A percentile compares a stretch with the other conserved stretches of the same genome.
These are phyloP conservation scores for Heliconius himera DNA, from an alignment of 1,140 invertebrate genomes.

Conservation along the genomic window DNA sequence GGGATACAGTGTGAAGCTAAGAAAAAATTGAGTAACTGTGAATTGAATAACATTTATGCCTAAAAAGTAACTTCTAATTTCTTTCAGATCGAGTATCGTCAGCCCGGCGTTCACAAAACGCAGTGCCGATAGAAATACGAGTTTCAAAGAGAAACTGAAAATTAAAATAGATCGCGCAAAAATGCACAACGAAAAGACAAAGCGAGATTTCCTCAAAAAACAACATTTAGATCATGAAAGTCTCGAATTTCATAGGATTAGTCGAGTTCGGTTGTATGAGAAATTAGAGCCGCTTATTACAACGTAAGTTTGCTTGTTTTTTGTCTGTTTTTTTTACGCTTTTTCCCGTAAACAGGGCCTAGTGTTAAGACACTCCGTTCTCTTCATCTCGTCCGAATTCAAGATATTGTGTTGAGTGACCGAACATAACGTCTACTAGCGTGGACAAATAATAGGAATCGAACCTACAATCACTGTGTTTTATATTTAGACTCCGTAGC, in stretches of 20 bases:
- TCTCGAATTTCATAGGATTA: slow-evolving; percentile 82
- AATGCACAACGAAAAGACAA: slow-evolving; percentile 68
- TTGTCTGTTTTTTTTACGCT: background rate
- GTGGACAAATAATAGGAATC: no score
- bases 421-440: no score
- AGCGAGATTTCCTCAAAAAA: slow-evolving; percentile 72
- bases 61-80: background rate
- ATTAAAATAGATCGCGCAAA: slow-evolving; percentile 68
- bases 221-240: slow-evolving; percentile 65
- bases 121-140: slow-evolving; percentile 65
- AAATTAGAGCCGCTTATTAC: slow-evolving; percentile 83
- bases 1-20: no score
- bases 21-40: no score
- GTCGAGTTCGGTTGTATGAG: slow-evolving; percentile 81
- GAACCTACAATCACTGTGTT: no score
- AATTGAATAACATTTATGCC: background rate
- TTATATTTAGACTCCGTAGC: no score
- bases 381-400: background rate
- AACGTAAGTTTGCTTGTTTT: slow-evolving; percentile 76
- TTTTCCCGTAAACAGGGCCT: no score
- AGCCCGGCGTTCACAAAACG: slow-evolving; percentile 83
- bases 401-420: background rate
- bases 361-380: background rate
- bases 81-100: slow-evolving; percentile 71
- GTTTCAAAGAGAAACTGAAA: slow-evolving; percentile 56